Base-by-base conservation (phyloP, 2,113 vertebrate species). In the Chaetops frenatus region DNA sequence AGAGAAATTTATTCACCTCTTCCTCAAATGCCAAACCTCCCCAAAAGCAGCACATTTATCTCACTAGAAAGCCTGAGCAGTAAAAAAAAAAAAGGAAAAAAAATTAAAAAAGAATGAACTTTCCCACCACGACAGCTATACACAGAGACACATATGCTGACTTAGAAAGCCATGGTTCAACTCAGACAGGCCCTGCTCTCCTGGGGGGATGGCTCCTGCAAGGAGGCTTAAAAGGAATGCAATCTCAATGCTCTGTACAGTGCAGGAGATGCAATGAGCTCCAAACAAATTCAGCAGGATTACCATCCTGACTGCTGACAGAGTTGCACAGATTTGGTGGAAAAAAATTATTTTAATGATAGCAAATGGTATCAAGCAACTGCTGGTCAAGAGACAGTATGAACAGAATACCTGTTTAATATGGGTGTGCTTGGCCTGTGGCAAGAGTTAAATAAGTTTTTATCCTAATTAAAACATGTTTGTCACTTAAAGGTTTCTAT, bases 181-280 rank as follows among this genome's bases (percentile, higher is more conserved):
- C 14, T 25, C 29, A 62, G 16, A 15, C 0, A 0, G 21, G 18
- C 21, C 17, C 48, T 33, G 24, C 22, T 50, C 19, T 31, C 47
- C 60, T 64, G 33, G 3, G 4, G 20, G 35, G 15, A 79, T 1
- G 5, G 29, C 51, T 18, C 8, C 44, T 57, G 23, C 33, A 60
- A 22, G 44, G n/a, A 35, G 12, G 8, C 15, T 83, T 24, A 14
- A 61, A 21, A 58, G 16, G 14, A 92, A 60, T 36, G 27, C 6
- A 73, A 23, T 31, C 2, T 2, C 15, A 40, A 4, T 23, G 24
- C 22, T 36, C n/a, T 31, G 15, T 40, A 36, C 21, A 45, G 4
- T 0, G 3, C 11, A 61, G 45, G 14, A 86, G 21, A 73, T 10
- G 8, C 22, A 67, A 54, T 12, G 12, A 1, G 3, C 23, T 65